Conservation (phyloP, 2,888 invertebrate genomes). For the Microctonus aethiopoides region DNA sequence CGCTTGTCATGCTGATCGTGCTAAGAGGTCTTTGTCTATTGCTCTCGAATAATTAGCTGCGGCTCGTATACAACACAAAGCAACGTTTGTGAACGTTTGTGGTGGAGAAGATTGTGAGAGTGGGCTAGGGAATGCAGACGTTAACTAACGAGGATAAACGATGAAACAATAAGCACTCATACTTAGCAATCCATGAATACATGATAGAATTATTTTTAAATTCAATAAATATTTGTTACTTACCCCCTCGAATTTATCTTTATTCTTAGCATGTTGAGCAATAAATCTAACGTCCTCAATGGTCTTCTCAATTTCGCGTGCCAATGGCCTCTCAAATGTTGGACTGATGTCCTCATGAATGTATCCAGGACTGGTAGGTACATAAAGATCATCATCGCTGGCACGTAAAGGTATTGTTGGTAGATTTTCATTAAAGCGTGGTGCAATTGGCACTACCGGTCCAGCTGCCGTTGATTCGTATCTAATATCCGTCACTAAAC, state of each 20-base stretch:
- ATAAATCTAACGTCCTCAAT: slow-evolving; percentile 93
- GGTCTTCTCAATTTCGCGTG: slow-evolving; percentile 90
- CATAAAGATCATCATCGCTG: slow-evolving; percentile 86
- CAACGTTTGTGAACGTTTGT: background rate
- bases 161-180: background rate
- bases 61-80: background rate
- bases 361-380: slow-evolving; percentile 74
- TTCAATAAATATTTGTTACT: slow-evolving; percentile 67
- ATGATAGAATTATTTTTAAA: background rate
- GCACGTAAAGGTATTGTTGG: slow-evolving; percentile 79
- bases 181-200: background rate
- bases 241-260: slow-evolving; percentile 94
- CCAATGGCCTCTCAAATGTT: slow-evolving; percentile 83
- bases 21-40: slow-evolving; percentile 17
- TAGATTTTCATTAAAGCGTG: slow-evolving; percentile 73
- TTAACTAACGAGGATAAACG: background rate
- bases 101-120: background rate
- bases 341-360: slow-evolving; percentile 76
- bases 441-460: slow-evolving; percentile 69
- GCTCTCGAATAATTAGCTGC: slow-evolving; percentile 11
- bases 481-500: slow-evolving; percentile 34
- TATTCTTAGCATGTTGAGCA: slow-evolving; percentile 94
- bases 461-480: slow-evolving; percentile 69
- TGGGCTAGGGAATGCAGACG: background rate
- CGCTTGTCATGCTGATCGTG: slow-evolving; percentile 11